phyloP scores from a whole-genome alignment of 1,140 invertebrate genomes.

The Eueides isabella region DNA sequence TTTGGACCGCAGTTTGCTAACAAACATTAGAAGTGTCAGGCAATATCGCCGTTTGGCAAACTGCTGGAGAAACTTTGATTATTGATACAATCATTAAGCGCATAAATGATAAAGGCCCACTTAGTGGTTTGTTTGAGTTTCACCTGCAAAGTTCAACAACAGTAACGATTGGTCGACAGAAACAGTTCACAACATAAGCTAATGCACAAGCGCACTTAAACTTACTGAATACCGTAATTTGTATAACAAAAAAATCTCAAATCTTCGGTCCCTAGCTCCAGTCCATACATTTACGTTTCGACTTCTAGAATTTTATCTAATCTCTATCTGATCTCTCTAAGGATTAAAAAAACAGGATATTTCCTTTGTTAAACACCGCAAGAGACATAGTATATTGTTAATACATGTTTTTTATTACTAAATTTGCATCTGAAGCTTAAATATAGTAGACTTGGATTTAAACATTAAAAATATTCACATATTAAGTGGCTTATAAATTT shows the following conservation, averaged over 20 bases:
- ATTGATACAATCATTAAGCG: slow-evolving; percentile 30
- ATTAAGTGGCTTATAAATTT: neutral
- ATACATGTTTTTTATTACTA: neutral
- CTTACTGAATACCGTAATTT: neutral
- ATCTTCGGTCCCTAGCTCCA: too few relatives aligned
- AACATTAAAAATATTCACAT: neutral
- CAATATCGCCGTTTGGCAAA: slow-evolving; percentile 34
- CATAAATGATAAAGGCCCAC: slow-evolving; percentile 18
- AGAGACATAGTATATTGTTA: neutral
- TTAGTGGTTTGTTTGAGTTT: slow-evolving; percentile 10
- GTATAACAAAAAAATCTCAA: neutral
- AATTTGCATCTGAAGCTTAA: neutral
- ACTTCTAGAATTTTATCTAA: neutral
- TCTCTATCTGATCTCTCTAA: neutral
- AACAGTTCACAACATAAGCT: neutral
- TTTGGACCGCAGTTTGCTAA: slow-evolving; percentile 39
- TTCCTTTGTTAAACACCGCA: neutral
- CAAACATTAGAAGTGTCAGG: slow-evolving; percentile 40
- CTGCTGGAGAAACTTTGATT: slow-evolving; percentile 40
- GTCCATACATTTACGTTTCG: neutral
- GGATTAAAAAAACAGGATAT: neutral
- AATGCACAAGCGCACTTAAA: neutral
- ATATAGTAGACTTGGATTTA: neutral
- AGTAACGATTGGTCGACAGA: slow-evolving; percentile 11
- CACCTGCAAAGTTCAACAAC: neutral